Percentiles rank a stretch among this genome's conserved stretches.
These are phyloP conservation scores for Tubulanus polymorphus DNA, from an alignment of 2,888 invertebrate genomes.

Conservation along the genomic window DNA sequence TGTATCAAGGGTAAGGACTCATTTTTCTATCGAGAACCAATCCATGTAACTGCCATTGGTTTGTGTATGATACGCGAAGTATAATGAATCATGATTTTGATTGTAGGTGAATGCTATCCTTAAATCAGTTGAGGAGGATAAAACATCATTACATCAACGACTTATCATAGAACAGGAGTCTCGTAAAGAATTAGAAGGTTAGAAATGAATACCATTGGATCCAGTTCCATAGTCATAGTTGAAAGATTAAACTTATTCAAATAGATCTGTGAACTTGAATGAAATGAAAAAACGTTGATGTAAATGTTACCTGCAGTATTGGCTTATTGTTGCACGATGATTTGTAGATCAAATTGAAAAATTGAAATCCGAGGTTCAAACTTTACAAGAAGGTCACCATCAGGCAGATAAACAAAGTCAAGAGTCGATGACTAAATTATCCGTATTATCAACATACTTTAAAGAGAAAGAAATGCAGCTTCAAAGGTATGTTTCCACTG, in stretches of 20 bases:
- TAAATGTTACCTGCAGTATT: too few relatives aligned
- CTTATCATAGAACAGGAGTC: constrained; percentile 40
- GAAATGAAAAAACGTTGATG: too few relatives aligned
- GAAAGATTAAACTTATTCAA: too few relatives aligned
- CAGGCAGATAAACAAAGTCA: constrained; percentile 67
- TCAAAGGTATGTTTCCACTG: constrained; percentile 54
- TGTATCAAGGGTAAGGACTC: constrained; percentile 38
- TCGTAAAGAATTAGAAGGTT: constrained; percentile 43
- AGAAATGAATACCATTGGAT: neutral
- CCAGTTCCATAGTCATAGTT: too few relatives aligned
- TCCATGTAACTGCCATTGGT: neutral
- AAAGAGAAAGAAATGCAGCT: constrained; percentile 83
- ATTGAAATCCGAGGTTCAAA: constrained; percentile 38
- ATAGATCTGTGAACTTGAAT: too few relatives aligned
- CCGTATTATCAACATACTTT: constrained; percentile 83
- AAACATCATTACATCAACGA: constrained; percentile 32
- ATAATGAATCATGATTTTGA: neutral
- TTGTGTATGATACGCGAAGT: neutral
- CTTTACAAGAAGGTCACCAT: constrained; percentile 41
- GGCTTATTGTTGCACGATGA: too few relatives aligned
- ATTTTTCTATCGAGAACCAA: neutral
- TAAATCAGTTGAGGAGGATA: constrained; percentile 40
- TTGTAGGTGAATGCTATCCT: constrained; percentile 37
- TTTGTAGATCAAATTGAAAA: constrained; percentile 38
- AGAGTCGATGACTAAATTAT: constrained; percentile 77